Percentiles rank a stretch among this genome's conserved stretches.
These are phyloP conservation scores for Asobara japonica DNA, from an alignment of 1,140 invertebrate genomes.

Conservation along the genomic window DNA sequence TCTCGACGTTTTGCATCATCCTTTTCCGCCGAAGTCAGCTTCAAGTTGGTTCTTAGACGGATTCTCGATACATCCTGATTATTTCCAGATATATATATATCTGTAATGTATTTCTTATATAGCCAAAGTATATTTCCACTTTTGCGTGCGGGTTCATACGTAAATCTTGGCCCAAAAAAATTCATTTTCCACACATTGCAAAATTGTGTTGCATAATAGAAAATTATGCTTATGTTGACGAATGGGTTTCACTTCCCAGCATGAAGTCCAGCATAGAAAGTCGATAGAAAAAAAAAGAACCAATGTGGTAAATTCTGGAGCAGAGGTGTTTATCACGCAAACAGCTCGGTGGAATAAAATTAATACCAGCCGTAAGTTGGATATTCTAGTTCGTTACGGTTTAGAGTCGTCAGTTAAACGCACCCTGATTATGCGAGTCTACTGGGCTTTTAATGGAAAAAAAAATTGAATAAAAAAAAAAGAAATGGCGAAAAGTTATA, in stretches of 20 bases:
- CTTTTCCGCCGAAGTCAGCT: too few relatives aligned
- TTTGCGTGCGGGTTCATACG: too few relatives aligned
- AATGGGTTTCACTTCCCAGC: not conserved
- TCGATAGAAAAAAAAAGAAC: not conserved
- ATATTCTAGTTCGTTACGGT: conserved; percentile 17
- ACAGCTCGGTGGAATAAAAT: not conserved
- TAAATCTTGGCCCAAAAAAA: too few relatives aligned
- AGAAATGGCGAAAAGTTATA: conserved; percentile 19
- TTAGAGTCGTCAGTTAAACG: conserved; percentile 10
- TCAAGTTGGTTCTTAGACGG: too few relatives aligned
- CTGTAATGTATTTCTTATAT: too few relatives aligned
- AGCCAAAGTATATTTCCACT: too few relatives aligned
- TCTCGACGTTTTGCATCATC: too few relatives aligned
- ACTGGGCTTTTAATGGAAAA: conserved; percentile 12
- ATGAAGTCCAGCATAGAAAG: too few relatives aligned
- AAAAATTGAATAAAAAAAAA: conserved; percentile 1
- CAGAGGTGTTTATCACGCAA: conserved; percentile 13
- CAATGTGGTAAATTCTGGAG: conserved; percentile 1
- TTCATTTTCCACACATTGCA: not conserved
- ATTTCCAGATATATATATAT: too few relatives aligned
- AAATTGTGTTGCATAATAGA: not conserved
- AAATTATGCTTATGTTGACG: not conserved
- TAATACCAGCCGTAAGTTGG: conserved; percentile 8
- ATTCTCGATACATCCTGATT: too few relatives aligned
- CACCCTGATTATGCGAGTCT: conserved; percentile 1